phyloP scores from a whole-genome alignment of 1,140 invertebrate genomes.

The Magallana angulata region DNA sequence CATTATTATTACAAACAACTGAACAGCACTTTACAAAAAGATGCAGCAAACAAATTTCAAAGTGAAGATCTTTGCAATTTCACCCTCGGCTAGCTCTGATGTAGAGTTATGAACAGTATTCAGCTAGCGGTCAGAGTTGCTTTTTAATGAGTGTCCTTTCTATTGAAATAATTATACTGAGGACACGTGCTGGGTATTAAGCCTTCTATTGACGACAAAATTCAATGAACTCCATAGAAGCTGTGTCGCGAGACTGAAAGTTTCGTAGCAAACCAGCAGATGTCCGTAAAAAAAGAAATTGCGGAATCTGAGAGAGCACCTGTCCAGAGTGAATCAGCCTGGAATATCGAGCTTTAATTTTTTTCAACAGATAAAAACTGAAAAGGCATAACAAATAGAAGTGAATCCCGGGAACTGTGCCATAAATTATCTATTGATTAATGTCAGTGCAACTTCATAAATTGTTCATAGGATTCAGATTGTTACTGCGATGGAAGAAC shows the following conservation, averaged over 20 bases:
- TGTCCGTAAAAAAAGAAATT: background rate
- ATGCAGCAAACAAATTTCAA: constrained; percentile 28
- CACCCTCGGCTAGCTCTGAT: constrained; percentile 12
- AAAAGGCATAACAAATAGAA: constrained; percentile 22
- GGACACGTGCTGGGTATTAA: constrained; percentile 20
- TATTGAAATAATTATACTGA: background rate
- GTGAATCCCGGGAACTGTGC: background rate
- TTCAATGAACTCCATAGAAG: background rate
- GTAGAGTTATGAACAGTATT: background rate
- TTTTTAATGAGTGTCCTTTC: constrained; percentile 27
- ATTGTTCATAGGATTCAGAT: background rate
- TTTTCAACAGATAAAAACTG: constrained; percentile 32
- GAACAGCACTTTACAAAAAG: background rate
- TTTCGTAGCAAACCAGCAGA: background rate
- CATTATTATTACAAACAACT: constrained; percentile 9
- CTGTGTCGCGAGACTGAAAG: background rate
- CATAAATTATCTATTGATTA: constrained; percentile 32
- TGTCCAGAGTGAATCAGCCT: background rate
- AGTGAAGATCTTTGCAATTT: constrained; percentile 11
- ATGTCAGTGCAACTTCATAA: constrained; percentile 11
- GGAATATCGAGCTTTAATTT: constrained; percentile 12
- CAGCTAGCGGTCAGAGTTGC: background rate
- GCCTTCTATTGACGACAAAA: background rate
- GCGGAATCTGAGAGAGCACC: constrained; percentile 10
- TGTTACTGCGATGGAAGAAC: background rate